phyloP scores from a whole-genome alignment of 2,888 invertebrate genomes.

The Acronicta alni region DNA sequence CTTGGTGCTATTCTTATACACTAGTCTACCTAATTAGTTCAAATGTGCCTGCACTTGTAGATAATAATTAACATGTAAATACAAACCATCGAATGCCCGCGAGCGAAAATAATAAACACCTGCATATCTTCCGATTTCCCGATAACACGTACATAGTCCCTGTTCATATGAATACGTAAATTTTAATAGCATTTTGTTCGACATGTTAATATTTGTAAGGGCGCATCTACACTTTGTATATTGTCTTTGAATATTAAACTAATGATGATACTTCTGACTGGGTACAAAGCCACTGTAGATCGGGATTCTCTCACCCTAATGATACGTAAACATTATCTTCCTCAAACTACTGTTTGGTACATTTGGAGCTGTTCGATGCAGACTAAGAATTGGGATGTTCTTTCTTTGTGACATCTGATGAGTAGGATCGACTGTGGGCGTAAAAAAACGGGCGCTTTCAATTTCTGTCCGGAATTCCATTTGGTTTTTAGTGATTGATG shows the following conservation, averaged over 20 bases:
- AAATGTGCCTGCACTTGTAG: not conserved
- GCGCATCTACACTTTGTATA: conserved; percentile 25
- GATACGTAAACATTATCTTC: conserved; percentile 51
- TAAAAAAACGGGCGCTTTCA: conserved; percentile 53
- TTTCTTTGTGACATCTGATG: conserved; percentile 51
- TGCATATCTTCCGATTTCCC: not conserved
- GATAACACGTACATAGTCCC: conserved; percentile 4
- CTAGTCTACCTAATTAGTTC: not conserved
- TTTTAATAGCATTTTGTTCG: conserved; percentile 18
- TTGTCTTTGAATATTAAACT: conserved; percentile 28
- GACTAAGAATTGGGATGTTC: conserved; percentile 43
- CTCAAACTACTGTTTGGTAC: conserved; percentile 25
- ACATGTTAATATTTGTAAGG: conserved; percentile 29
- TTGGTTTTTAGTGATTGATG: conserved; percentile 47
- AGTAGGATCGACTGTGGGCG: conserved; percentile 43
- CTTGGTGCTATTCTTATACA: no score
- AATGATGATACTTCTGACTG: conserved; percentile 39
- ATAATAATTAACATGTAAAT: conserved; percentile 2
- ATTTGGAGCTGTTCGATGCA: conserved; percentile 35
- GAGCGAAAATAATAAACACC: conserved; percentile 5
- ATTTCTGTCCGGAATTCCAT: conserved; percentile 48
- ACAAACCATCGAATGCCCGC: not conserved
- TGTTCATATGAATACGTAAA: conserved; percentile 1
- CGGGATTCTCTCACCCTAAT: conserved; percentile 46
- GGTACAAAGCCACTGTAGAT: conserved; percentile 30